Evolutionary conservation across 2,113 vertebrate genomes (phyloP).

Genomic region (Oceanodroma tethys): DNA sequence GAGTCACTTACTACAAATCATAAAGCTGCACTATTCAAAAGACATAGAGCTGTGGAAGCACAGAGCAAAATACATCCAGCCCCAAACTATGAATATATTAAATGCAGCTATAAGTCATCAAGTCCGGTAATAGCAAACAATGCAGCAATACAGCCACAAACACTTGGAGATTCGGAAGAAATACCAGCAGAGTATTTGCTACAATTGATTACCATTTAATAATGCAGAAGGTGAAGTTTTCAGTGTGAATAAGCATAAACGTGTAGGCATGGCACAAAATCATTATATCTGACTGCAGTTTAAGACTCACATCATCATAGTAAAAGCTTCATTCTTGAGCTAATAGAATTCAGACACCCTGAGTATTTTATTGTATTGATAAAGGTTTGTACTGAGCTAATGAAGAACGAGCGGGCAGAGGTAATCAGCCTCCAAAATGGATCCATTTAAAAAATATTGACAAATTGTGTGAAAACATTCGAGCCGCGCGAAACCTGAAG

Average conservation of each 20-base stretch:
- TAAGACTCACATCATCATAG: background rate
- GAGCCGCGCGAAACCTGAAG: background rate
- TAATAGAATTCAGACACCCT: background rate
- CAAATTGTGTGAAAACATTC: background rate
- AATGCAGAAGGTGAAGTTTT: background rate
- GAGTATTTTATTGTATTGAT: background rate
- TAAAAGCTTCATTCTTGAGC: background rate
- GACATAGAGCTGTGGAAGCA: background rate
- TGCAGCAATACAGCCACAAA: background rate
- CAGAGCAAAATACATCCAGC: background rate
- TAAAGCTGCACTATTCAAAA: background rate
- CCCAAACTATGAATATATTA: background rate
- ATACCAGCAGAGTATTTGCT: background rate
- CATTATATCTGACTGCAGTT: background rate
- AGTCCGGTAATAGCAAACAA: background rate
- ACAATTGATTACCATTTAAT: background rate
- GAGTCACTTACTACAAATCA: background rate
- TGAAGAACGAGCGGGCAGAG: background rate
- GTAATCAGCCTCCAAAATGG: background rate
- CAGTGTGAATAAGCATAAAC: background rate
- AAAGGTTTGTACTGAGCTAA: background rate
- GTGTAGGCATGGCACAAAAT: conserved; percentile 10
- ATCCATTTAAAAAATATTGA: background rate
- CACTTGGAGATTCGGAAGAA: background rate
- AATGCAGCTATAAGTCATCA: background rate